Evolutionary conservation across 2,797 vertebrate genomes (phyloP).

Genomic region (Microctenopoma lineatum): DNA sequence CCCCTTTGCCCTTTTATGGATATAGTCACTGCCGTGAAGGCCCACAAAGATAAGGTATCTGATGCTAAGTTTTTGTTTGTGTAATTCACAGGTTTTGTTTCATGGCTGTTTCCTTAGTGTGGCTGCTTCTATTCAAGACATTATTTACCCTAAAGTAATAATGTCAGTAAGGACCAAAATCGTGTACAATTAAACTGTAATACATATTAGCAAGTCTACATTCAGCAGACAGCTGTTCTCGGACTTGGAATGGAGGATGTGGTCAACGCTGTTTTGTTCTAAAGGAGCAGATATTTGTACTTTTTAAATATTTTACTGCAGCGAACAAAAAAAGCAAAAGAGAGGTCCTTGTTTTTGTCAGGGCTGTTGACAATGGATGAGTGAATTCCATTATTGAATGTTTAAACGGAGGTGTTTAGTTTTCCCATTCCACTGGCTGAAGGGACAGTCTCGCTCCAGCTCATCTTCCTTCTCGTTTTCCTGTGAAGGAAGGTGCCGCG

Average conservation of each 20-base stretch:
- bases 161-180: too few relatives aligned
- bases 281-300: conserved; percentile 5
- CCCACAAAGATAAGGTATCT: conserved; percentile 17
- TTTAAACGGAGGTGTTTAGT: conserved; percentile 73
- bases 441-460: conserved; percentile 64
- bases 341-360: conserved; percentile 29
- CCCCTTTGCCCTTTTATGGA: conserved; percentile 80
- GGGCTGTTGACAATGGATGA: conserved; percentile 60
- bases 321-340: conserved; percentile 56
- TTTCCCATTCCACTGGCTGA: conserved; percentile 73
- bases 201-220: neutral
- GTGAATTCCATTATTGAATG: conserved; percentile 64
- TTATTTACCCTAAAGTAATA: neutral
- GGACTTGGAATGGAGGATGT: conserved; percentile 14
- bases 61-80: conserved; percentile 14
- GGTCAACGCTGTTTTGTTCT: conserved; percentile 16
- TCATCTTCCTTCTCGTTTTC: conserved; percentile 61
- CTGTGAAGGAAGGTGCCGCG: conserved; percentile 50
- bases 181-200: neutral
- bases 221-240: conserved; percentile 7
- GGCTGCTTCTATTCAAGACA: conserved; percentile 6
- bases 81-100: neutral
- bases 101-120: too few relatives aligned
- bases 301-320: conserved; percentile 16
- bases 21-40: conserved; percentile 21